Base-by-base conservation (phyloP, 2,113 vertebrate species). In the Dunckerocampus dactyliophorus region DNA sequence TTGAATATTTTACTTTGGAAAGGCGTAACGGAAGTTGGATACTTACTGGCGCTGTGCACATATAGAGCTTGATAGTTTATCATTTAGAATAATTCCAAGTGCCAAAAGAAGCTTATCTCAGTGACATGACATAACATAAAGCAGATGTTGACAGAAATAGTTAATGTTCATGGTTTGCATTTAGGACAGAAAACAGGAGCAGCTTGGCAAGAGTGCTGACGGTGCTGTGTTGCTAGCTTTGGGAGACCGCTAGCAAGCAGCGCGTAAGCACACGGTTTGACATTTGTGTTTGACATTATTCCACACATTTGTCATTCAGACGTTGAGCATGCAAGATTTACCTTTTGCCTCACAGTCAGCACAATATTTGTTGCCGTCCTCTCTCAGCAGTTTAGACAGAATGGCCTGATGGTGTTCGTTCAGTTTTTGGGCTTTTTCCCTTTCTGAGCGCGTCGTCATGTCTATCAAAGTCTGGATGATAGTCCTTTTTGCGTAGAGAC, bases 311-410 rank as follows among this genome's bases (percentile, higher is more conserved):
- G 12, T 55, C 24, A 37, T 47, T 8, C 1, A 4, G 0, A 46
- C 3, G 47, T 10, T 7, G 0, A 3, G 16, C 20, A 13, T 15
- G 37, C n/a, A 24, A 1, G n/a, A 7, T 67, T 65, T 28, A 95
- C 95, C 95, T 92, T 97, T 97, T 6, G 95, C 95, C 85, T 95
- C 93, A 64, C 95, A 98, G 92, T 98, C 95, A 22, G 94, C 94
- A 78, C 95, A 98, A 85, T 93, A 92, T 87, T 97, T 98, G 92
- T 98, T 97, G 84, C 95, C 91, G 34, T 95, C 92, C 65, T 98
- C 94, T 58, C 93, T 77, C 76, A 98, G 91, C 88, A 98, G 93
- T 86, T 92, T 90, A 56, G 94, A 91, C 80, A 97, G 90, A 68
- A 96, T 95, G 87, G 91, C 92, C 91, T 97, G 94, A 85, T 96